These are phyloP conservation scores for Watsonalla binaria DNA, from an alignment of 2,888 invertebrate genomes.

Conservation along the genomic window DNA sequence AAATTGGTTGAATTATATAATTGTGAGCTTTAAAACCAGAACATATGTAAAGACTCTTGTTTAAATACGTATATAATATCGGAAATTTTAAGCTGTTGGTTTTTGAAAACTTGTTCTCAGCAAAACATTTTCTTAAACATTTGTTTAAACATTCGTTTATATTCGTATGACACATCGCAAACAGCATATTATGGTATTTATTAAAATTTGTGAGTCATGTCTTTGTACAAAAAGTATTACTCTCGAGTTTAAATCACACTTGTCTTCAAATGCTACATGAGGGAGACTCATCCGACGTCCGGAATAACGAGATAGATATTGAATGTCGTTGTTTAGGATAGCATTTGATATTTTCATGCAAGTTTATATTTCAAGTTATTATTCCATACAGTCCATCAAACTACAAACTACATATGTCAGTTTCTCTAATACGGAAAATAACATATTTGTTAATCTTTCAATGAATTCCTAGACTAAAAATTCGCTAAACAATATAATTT, in stretches of 20 bases:
- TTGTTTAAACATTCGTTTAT: background rate
- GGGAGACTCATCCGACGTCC: background rate
- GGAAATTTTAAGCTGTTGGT: background rate
- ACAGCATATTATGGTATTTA: slow-evolving; percentile 1
- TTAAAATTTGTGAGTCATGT: slow-evolving; percentile 1
- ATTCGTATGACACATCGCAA: slow-evolving; percentile 1
- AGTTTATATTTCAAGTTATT: no score
- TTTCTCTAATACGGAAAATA: no score
- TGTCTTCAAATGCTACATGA: background rate
- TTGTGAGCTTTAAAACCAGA: background rate
- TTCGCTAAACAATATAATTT: no score
- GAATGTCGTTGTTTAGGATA: no score
- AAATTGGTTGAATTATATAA: no score
- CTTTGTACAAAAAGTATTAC: background rate
- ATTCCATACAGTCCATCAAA: no score
- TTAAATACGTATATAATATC: background rate
- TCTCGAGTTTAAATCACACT: background rate
- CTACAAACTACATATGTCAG: no score
- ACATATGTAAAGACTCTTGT: no score
- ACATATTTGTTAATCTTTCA: no score
- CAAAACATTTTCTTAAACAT: background rate
- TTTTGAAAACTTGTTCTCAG: no score
- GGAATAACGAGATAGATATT: background rate
- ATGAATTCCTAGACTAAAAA: no score
- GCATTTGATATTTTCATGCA: no score